phyloP scores from a whole-genome alignment of 2,113 vertebrate genomes.

The Murina feae region DNA sequence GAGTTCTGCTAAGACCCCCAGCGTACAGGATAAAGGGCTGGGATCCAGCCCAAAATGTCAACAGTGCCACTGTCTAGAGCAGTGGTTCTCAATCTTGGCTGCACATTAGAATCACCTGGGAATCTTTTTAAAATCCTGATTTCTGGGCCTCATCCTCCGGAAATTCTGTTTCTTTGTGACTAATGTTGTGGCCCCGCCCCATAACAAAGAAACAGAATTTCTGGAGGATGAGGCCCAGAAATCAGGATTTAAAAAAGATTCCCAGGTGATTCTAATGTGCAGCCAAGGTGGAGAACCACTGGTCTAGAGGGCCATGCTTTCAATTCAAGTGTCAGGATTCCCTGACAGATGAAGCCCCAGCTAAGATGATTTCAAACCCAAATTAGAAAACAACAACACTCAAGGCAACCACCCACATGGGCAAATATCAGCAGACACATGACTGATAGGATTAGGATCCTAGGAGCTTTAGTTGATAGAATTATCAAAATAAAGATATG shows the following conservation, averaged over 20 bases:
- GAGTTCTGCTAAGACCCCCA: background rate
- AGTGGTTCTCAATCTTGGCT: no score
- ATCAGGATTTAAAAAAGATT: no score
- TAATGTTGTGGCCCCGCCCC: no score
- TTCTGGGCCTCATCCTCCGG: no score
- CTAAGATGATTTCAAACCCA: background rate
- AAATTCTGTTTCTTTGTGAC: no score
- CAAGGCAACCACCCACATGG: background rate
- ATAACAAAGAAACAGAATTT: no score
- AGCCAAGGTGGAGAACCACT: no score
- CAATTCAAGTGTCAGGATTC: background rate
- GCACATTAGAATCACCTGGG: no score
- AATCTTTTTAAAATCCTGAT: no score
- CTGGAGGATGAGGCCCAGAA: no score
- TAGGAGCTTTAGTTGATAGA: background rate
- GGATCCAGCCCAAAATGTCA: background rate
- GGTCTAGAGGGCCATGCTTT: background rate
- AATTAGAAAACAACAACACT: background rate
- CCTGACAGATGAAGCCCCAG: background rate
- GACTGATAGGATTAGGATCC: fast-evolving
- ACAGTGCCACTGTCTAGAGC: no score
- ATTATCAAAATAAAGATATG: background rate
- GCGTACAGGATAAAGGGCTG: background rate
- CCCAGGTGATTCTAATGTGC: no score
- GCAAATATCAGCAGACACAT: background rate